Conservation (phyloP, 2,888 invertebrate genomes). For the Brachycybe producta region DNA sequence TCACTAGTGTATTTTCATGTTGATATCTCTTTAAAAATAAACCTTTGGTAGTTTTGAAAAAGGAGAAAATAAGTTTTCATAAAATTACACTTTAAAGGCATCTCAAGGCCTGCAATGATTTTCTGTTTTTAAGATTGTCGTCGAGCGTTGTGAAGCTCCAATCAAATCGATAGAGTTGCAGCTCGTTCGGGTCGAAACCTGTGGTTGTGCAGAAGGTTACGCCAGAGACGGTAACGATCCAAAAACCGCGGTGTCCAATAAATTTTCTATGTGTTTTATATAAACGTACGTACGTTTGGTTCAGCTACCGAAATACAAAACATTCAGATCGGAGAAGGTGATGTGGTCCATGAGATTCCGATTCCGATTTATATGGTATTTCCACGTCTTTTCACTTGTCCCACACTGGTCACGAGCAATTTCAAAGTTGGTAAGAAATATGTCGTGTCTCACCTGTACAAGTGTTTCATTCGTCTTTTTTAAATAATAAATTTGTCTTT, state of each 20-base stretch:
- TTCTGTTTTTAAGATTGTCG: constrained; percentile 47
- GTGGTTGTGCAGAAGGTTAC: constrained; percentile 83
- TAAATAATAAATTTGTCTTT: constrained; percentile 31
- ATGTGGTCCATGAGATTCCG: constrained; percentile 62
- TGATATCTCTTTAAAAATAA: too few species aligned
- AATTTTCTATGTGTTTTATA: constrained; percentile 1
- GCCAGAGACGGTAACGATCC: constrained; percentile 64
- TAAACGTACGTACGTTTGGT: constrained; percentile 23
- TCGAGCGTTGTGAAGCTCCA: constrained; percentile 65
- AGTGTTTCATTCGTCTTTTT: not conserved
- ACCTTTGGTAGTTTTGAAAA: too few species aligned
- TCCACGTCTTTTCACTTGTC: constrained; percentile 88
- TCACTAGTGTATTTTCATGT: too few species aligned
- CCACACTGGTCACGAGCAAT: constrained; percentile 73
- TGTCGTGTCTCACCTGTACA: not conserved
- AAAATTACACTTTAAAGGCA: too few species aligned
- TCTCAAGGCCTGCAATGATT: too few species aligned
- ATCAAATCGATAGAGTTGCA: constrained; percentile 90
- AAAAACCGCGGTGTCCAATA: not conserved
- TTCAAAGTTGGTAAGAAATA: constrained; percentile 75
- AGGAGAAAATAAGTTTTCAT: too few species aligned
- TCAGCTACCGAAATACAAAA: constrained; percentile 94
- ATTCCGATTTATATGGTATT: constrained; percentile 92
- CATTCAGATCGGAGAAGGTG: constrained; percentile 91
- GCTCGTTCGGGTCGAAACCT: constrained; percentile 85